Base-by-base conservation (phyloP, 2,113 vertebrate species). In the Mesembrinibis cayennensis region DNA sequence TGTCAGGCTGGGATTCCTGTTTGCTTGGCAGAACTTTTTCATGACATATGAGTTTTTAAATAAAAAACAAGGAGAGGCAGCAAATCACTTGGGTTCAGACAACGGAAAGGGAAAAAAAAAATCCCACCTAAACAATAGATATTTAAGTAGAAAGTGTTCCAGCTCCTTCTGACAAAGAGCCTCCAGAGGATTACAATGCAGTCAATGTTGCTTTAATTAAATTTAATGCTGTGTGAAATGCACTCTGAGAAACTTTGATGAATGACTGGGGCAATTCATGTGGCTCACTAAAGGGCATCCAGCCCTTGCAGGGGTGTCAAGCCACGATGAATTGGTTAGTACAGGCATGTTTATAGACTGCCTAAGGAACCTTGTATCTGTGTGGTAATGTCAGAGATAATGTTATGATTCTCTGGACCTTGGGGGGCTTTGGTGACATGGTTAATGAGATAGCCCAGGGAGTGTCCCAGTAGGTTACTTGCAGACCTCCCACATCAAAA, bases 401-500 rank as follows among this genome's bases (percentile, higher is more conserved):
- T 99, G 99, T 99, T 99, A 98, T 99, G 99, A 99, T 99, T 99
- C 98, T 98, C 98, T 95, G 98, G 97, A 98, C 98, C 98, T 98
- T 97, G 97, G 97, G 98, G 98, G 98, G 98, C 99, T 99, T 99
- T 99, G 99, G 99, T 99, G 99, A 99, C 99, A 99, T 97, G 98
- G 98, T 99, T 99, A 99, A 99, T 99, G 99, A 99, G 99, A 98
- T 98, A 98, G 98, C 99, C 98, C 98, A 97, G 98, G 98, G 99
- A 98, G 98, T 97, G 86, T 98, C 99, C 95, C 99, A 98, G 99
- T 98, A 94, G 99, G 99, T 97, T 98, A 96, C 97, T 98, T 97
- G 93, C 97, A 98, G 99, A 99, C 99, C 99, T 99, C 99, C 99
- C 99, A 99, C 99, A 99, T 99, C 99, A 99, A 99, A 99, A 98